Evolutionary conservation across 2,888 invertebrate genomes (phyloP).

Genomic region (Cabera pusaria): DNA sequence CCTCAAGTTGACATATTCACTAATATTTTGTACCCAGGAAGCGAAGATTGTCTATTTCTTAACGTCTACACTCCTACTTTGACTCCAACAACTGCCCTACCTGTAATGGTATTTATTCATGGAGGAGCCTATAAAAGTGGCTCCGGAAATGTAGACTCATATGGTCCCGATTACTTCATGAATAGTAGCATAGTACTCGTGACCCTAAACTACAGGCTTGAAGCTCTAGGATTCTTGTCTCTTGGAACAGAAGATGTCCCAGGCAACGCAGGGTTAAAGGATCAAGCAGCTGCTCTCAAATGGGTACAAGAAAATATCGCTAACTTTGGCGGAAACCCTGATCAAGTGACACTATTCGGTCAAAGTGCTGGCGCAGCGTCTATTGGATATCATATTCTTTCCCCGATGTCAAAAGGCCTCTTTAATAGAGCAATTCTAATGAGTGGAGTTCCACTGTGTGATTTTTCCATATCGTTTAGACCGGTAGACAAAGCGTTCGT

Average conservation of each 20-base stretch:
- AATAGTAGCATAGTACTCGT: conserved; percentile 48
- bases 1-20: conserved; percentile 44
- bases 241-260: conserved; percentile 48
- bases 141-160: conserved; percentile 43
- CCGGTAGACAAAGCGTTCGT: neutral
- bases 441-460: conserved; percentile 48
- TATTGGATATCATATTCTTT: conserved; percentile 40
- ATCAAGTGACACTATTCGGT: conserved; percentile 52
- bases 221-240: conserved; percentile 47
- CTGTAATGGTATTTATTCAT: conserved; percentile 58
- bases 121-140: conserved; percentile 52
- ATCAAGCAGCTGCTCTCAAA: conserved; percentile 47
- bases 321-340: conserved; percentile 49
- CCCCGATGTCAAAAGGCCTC: conserved; percentile 50
- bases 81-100: conserved; percentile 30
- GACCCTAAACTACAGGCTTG: conserved; percentile 54
- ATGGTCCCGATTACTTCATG: conserved; percentile 54
- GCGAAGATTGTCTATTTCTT: conserved; percentile 53
- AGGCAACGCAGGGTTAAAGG: conserved; percentile 55
- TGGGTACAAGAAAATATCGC: conserved; percentile 50
- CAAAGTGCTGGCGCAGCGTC: conserved; percentile 52
- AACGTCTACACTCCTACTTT: conserved; percentile 52
- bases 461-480: conserved; percentile 16
- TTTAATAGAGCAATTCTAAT: conserved; percentile 47
- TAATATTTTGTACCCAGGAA: conserved; percentile 32